phyloP scores from a whole-genome alignment of 2,113 vertebrate species.

The Entosphenus tridentatus region DNA sequence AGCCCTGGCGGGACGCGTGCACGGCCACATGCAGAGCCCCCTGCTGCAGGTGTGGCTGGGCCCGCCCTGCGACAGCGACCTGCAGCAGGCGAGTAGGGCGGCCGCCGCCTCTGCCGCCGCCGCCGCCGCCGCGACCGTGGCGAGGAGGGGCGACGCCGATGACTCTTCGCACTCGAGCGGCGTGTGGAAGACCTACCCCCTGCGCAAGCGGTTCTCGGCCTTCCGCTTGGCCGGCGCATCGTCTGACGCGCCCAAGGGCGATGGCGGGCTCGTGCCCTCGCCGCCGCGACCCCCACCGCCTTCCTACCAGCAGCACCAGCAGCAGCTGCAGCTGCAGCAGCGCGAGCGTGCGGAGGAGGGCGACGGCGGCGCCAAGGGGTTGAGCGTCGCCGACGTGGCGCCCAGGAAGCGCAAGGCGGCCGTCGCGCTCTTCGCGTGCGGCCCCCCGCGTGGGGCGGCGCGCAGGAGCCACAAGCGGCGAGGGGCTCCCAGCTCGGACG shows the following conservation, averaged over 20 bases:
- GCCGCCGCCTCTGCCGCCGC: too few species aligned
- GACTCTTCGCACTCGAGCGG: not conserved
- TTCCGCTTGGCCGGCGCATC: not conserved
- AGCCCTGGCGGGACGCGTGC: too few species aligned
- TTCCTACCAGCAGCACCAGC: too few species aligned
- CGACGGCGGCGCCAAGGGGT: not conserved
- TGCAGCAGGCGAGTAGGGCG: too few species aligned
- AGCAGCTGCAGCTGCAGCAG: not conserved
- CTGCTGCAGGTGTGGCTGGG: too few species aligned
- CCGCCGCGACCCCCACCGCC: not conserved
- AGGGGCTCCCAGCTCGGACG: not conserved
- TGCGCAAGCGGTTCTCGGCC: not conserved
- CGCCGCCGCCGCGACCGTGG: too few species aligned
- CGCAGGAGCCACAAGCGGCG: not conserved
- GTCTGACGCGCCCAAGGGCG: not conserved
- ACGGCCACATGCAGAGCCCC: too few species aligned
- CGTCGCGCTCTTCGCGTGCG: not conserved
- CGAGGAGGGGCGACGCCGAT: too few species aligned
- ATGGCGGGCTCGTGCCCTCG: not conserved
- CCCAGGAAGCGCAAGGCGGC: not conserved
- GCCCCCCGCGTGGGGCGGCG: not conserved
- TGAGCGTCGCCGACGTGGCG: not conserved
- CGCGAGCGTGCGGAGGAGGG: not conserved
- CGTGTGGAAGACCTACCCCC: conserved; percentile 4
- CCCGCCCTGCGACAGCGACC: too few species aligned